Base-by-base conservation (phyloP, 2,888 invertebrate genomes). In the Elegia similella region DNA sequence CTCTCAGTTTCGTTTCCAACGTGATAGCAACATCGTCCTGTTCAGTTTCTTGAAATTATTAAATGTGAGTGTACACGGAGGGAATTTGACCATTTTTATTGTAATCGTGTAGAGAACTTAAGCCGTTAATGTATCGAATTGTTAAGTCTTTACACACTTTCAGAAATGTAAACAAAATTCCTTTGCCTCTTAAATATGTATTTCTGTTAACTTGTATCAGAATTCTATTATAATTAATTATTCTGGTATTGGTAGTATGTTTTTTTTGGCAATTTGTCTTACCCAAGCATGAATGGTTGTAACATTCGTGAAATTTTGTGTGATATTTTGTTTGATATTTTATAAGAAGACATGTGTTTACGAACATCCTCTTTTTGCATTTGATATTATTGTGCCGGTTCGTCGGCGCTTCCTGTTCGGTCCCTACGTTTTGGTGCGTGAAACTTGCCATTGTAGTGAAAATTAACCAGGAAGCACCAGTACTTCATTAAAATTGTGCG, bases 1-100 rank as follows among this genome's bases (percentile, higher is more conserved):
- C 75, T 75, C 75, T 79, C 79, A 78, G 78, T 83, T 80, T 78
- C 70, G 66, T 68, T 81, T 69, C 65, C 69, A 70, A 72, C 62
- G 65, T 60, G 59, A 59, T 58, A 62, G 64, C 59, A 60, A 38
- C 38, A 38, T 1, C 38, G n/a, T 57, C 60, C 56, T 62, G 59
- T 62, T 64, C 57, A 66, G 63, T 63, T 61, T 15, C 34, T 50
- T 57, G 29, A 17, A 59, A 48, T 57, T 56, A 59, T 57, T 55
- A 16, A 10, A 44, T 56, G 58, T 58, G 56, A 48, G 56, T 55
- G 44, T 55, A 23, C 23, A 23, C 2, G 23, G 23, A 23, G n/a
- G n/a, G 23, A 23, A 23, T 23, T 23, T n/a, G n/a, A 23, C 23
- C 5, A 3, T 23, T 23, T 23, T 23, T 23, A 23, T 2, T 23